Conservation (phyloP, 2,113 vertebrate genomes). For the Erythrocebus patas region DNA sequence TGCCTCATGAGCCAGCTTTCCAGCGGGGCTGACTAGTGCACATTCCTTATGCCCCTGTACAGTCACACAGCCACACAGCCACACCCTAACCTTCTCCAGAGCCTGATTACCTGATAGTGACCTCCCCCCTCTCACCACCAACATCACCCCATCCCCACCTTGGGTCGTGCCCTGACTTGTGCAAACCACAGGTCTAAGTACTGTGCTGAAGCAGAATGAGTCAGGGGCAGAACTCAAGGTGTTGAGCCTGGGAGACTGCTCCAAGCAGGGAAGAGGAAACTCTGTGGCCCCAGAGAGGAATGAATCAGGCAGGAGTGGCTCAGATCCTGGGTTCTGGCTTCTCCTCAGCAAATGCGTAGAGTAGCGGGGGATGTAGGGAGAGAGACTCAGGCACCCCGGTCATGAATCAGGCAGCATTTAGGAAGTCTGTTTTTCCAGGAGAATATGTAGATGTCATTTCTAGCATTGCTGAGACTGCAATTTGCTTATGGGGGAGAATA, state of each 20-base stretch:
- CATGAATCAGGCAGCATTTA: not conserved
- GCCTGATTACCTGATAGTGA: not conserved
- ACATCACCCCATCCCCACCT: not conserved
- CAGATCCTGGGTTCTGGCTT: not conserved
- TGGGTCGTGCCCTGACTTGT: slow-evolving; percentile 9
- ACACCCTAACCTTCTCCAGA: not conserved
- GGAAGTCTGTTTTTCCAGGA: not conserved
- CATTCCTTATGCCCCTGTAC: not conserved
- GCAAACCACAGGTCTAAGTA: slow-evolving; percentile 42
- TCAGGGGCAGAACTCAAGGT: slow-evolving; percentile 2
- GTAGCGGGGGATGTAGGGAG: too few relatives aligned
- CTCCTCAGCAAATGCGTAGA: not conserved
- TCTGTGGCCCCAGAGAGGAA: not conserved
- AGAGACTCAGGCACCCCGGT: not conserved
- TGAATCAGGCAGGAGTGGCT: slow-evolving; percentile 42
- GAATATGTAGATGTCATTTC: not conserved
- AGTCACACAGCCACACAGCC: not conserved
- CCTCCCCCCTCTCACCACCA: not conserved
- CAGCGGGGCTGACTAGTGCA: not conserved
- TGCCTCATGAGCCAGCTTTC: not conserved
- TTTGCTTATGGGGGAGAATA: not conserved
- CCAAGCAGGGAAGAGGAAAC: not conserved
- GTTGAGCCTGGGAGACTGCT: not conserved
- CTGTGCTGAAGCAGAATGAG: not conserved
- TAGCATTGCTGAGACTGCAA: not conserved